Evolutionary conservation across 2,797 vertebrate species (phyloP).

Genomic region (Rhynchonycteris naso): DNA sequence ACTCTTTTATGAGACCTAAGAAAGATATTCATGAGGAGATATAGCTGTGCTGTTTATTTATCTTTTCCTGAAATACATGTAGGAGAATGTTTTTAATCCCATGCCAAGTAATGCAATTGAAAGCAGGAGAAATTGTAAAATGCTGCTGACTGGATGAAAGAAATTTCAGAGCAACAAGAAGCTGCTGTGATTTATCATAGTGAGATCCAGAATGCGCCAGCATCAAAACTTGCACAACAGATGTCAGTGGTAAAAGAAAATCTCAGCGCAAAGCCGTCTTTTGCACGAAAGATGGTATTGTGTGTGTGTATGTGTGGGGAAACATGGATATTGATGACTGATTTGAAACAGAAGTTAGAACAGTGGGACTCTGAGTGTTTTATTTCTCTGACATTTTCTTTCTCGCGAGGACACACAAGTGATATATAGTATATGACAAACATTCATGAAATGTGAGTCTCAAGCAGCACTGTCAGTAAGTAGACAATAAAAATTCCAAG

Average conservation of each 20-base stretch:
- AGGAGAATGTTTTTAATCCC: background rate
- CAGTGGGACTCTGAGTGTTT: background rate
- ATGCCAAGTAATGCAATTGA: background rate
- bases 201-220: background rate
- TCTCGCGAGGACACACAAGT: background rate
- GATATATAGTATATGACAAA: background rate
- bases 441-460: background rate
- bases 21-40: background rate
- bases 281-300: background rate
- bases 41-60: background rate
- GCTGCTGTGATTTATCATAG: background rate
- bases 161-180: background rate
- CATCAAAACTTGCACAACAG: background rate
- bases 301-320: background rate
- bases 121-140: background rate
- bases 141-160: background rate
- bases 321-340: background rate
- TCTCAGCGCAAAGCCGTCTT: background rate
- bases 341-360: background rate
- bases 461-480: background rate
- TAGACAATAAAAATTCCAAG: background rate
- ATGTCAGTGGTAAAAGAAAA: background rate
- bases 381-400: background rate
- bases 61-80: background rate
- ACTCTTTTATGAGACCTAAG: background rate